Conservation (phyloP, 2,888 invertebrate species). For the Drosophila barbarae region DNA sequence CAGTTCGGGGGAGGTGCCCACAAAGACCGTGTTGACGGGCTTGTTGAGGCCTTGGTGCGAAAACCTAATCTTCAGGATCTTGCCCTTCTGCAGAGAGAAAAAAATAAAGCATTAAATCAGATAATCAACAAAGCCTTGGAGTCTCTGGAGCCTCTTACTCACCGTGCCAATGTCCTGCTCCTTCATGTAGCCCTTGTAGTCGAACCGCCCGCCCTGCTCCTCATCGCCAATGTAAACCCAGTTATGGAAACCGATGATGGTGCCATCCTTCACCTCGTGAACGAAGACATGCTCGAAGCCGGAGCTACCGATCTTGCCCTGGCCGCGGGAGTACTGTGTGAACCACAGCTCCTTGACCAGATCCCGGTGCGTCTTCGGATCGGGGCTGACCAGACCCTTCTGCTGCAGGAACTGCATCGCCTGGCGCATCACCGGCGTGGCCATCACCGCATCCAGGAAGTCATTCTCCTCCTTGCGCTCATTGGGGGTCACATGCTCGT, state of each 20-base stretch:
- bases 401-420: slow-evolving; percentile 81
- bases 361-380: slow-evolving; percentile 86
- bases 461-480: slow-evolving; percentile 89
- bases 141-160: slow-evolving; percentile 71
- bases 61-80: slow-evolving; percentile 86
- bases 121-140: too few relatives aligned
- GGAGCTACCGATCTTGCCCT: slow-evolving; percentile 89
- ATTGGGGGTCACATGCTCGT: slow-evolving; percentile 87
- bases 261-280: slow-evolving; percentile 89
- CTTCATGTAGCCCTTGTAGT: slow-evolving; percentile 90
- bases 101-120: too few relatives aligned
- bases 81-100: slow-evolving; percentile 84
- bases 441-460: slow-evolving; percentile 88
- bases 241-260: slow-evolving; percentile 92
- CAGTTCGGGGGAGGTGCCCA: slow-evolving; percentile 94
- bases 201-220: slow-evolving; percentile 85
- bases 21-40: slow-evolving; percentile 88
- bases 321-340: slow-evolving; percentile 89
- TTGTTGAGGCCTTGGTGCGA: slow-evolving; percentile 86
- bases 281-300: slow-evolving; percentile 97
- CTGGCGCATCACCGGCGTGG: slow-evolving; percentile 87
- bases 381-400: slow-evolving; percentile 83
- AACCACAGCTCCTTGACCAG: slow-evolving; percentile 89
- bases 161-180: slow-evolving; percentile 86
- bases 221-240: slow-evolving; percentile 92